phyloP scores from a whole-genome alignment of 2,113 vertebrate species.

The Anseranas semipalmata region DNA sequence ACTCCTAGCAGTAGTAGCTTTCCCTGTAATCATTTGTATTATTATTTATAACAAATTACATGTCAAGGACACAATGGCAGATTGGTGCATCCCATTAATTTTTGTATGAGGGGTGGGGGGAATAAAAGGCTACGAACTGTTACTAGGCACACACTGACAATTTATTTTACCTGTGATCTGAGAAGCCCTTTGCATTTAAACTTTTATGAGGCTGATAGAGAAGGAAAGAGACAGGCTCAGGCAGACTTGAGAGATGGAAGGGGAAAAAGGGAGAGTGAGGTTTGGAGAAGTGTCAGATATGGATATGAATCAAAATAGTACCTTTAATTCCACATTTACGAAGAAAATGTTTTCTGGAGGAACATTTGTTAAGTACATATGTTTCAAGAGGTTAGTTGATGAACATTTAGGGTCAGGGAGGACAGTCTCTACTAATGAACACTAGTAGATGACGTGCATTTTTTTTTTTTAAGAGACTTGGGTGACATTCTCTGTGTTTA shows the following conservation, averaged over 20 bases:
- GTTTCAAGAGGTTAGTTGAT: neutral
- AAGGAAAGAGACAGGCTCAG: neutral
- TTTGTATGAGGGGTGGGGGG: conserved; percentile 17
- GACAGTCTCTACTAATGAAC: neutral
- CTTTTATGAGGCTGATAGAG: neutral
- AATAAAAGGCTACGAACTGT: conserved; percentile 35
- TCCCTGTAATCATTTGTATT: conserved; percentile 65
- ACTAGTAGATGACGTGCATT: neutral
- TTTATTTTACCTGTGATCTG: conserved; percentile 52
- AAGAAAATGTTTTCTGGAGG: neutral
- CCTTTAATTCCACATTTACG: neutral
- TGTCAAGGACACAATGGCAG: conserved; percentile 54
- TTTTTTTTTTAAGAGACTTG: neutral
- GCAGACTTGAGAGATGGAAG: neutral
- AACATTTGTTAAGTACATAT: neutral
- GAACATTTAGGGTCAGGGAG: neutral
- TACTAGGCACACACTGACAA: conserved; percentile 12
- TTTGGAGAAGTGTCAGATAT: neutral
- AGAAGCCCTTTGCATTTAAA: conserved; percentile 26
- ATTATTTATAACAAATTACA: conserved; percentile 70
- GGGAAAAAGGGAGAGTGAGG: neutral
- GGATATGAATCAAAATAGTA: neutral
- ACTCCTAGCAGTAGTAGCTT: conserved; percentile 37
- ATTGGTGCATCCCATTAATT: conserved; percentile 52
- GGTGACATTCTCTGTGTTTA: neutral